Evolutionary conservation across 37 sponge, comb jelly and placozoan species (phyloP).

Genomic region (Diacarnus erythraeanus): DNA sequence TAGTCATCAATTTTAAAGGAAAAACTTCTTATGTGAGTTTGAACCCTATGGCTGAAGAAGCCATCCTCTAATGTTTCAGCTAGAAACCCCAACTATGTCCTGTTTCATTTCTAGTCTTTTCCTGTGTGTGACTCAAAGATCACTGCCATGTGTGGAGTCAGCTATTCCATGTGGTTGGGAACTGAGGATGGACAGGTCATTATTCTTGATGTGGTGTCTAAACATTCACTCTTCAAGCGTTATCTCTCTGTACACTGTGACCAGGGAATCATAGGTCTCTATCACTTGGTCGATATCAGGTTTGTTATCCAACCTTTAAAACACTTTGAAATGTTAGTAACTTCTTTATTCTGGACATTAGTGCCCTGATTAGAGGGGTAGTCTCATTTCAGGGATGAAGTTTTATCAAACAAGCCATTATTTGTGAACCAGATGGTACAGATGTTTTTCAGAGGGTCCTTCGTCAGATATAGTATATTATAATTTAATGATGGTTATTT

Average conservation of each 20-base stretch:
- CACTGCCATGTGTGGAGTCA: conserved; percentile 69
- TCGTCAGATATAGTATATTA: too few relatives aligned
- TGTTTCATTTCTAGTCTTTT: conserved; percentile 27
- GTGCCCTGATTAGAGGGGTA: too few relatives aligned
- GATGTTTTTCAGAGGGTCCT: background rate
- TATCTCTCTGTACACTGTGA: conserved; percentile 40
- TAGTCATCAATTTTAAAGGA: conserved; percentile 69
- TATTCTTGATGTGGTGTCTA: conserved; percentile 54
- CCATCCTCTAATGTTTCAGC: background rate
- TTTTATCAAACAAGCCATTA: too few relatives aligned
- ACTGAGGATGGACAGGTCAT: conserved; percentile 60
- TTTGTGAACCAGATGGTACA: too few relatives aligned
- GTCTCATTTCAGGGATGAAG: too few relatives aligned
- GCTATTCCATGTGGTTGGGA: conserved; percentile 77
- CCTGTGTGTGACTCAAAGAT: conserved; percentile 38
- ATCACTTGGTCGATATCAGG: conserved; percentile 26
- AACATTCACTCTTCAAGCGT: conserved; percentile 45
- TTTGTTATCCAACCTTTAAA: background rate
- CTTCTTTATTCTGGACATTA: too few relatives aligned
- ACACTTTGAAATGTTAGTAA: background rate
- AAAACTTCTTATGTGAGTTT: conserved; percentile 30
- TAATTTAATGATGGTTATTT: too few relatives aligned
- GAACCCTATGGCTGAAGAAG: background rate
- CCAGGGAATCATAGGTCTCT: conserved; percentile 52
- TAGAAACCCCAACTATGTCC: conserved; percentile 7